Percentiles rank a stretch among this genome's conserved stretches.
Conservation (phyloP, 1,140 invertebrate species). For the Panonychus citri region DNA sequence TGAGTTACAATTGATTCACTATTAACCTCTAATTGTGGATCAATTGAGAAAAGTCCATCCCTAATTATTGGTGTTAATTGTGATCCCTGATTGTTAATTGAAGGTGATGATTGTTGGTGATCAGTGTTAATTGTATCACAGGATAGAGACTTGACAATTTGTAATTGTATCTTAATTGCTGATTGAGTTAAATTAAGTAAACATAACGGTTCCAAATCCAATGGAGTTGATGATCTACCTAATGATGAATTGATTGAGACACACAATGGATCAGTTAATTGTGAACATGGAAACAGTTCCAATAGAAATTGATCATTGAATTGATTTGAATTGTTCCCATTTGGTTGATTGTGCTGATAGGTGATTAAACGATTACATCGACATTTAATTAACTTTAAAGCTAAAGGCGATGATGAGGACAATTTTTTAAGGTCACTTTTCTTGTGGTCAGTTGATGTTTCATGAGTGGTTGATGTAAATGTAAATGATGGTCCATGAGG, state of each 20-base stretch:
- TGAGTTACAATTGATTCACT: neutral
- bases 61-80: neutral
- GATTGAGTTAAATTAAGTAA: neutral
- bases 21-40: neutral
- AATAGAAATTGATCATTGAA: neutral
- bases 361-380: too few relatives aligned
- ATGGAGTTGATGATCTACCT: neutral
- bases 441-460: too few relatives aligned
- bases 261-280: neutral
- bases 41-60: neutral
- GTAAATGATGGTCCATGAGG: too few relatives aligned
- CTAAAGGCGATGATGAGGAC: too few relatives aligned
- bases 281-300: neutral
- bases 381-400: too few relatives aligned
- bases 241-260: neutral
- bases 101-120: neutral
- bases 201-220: neutral
- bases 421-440: too few relatives aligned
- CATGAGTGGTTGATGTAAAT: too few relatives aligned
- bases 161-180: neutral
- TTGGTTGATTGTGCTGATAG: too few relatives aligned
- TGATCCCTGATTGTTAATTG: neutral
- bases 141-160: neutral
- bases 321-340: too few relatives aligned
- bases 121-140: neutral